Evolutionary conservation across 2,888 invertebrate genomes (phyloP).

Genomic region (Mythimna loreyi): DNA sequence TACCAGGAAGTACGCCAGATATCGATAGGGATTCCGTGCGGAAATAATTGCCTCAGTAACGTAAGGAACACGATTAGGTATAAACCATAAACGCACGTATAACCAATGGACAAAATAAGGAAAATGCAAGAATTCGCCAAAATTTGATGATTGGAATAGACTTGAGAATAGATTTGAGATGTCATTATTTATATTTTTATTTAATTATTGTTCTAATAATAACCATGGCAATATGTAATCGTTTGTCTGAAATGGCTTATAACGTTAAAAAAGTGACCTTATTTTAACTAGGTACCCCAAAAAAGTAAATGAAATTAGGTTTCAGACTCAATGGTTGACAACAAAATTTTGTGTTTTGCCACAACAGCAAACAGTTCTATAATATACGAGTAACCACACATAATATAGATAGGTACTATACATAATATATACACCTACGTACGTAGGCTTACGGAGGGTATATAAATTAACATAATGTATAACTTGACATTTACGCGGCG

Average conservation of each 20-base stretch:
- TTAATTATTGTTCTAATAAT: too few relatives aligned
- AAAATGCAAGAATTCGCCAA: background rate
- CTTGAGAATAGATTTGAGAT: too few relatives aligned
- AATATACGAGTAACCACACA: slow-evolving; percentile 4
- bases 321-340: background rate
- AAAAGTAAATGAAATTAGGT: background rate
- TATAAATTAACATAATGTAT: slow-evolving; percentile 29
- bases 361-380: background rate
- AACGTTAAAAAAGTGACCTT: background rate
- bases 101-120: background rate
- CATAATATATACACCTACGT: background rate
- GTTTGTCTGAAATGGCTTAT: background rate
- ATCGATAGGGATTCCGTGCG: background rate
- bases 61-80: background rate
- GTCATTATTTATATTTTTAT: too few relatives aligned
- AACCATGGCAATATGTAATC: too few relatives aligned
- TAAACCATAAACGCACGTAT: too few relatives aligned
- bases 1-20: background rate
- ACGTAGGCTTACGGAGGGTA: background rate
- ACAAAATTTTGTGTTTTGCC: background rate
- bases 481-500: slow-evolving; percentile 53
- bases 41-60: background rate
- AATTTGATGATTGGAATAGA: too few relatives aligned
- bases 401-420: background rate
- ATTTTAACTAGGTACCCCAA: background rate